A percentile compares a stretch with the other conserved stretches of the same genome.
Conservation (phyloP, 2,797 vertebrate genomes). For the Onychomys leucogaster region DNA sequence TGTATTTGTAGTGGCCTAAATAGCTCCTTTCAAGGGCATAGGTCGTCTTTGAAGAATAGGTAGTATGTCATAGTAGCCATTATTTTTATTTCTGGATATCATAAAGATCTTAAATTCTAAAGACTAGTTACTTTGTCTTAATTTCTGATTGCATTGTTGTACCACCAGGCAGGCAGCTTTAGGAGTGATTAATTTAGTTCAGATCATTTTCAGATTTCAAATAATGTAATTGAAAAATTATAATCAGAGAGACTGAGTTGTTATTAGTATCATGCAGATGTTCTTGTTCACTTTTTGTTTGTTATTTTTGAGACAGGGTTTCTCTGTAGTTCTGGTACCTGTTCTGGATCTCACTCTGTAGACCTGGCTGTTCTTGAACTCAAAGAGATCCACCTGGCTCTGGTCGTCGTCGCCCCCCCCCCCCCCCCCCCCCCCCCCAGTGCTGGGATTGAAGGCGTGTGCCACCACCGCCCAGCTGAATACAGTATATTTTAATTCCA, state of each 20-base stretch:
- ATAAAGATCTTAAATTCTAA: conserved; percentile 6
- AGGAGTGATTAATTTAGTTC: conserved; percentile 11
- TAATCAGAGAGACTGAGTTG: conserved; percentile 2
- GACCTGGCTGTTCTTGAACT: neutral
- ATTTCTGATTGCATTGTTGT: neutral
- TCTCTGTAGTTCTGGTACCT: no score
- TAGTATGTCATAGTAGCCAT: neutral
- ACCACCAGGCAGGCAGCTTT: neutral
- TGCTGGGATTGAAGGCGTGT: neutral
- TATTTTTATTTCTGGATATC: conserved; percentile 53
- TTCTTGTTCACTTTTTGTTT: neutral
- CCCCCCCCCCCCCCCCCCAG: neutral
- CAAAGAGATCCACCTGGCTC: no score
- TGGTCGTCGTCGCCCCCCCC: no score
- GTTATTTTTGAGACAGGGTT: neutral
- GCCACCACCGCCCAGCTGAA: no score
- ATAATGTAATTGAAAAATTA: conserved; percentile 28
- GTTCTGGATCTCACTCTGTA: neutral
- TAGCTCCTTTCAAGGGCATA: conserved; percentile 40
- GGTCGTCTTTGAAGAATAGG: neutral
- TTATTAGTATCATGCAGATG: neutral
- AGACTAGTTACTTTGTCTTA: conserved; percentile 4
- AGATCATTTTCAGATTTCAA: conserved; percentile 7
- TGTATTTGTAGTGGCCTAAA: conserved; percentile 46
- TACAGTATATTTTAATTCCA: conserved; percentile 71